phyloP scores from a whole-genome alignment of 2,113 vertebrate genomes.

The Ammospiza nelsoni region DNA sequence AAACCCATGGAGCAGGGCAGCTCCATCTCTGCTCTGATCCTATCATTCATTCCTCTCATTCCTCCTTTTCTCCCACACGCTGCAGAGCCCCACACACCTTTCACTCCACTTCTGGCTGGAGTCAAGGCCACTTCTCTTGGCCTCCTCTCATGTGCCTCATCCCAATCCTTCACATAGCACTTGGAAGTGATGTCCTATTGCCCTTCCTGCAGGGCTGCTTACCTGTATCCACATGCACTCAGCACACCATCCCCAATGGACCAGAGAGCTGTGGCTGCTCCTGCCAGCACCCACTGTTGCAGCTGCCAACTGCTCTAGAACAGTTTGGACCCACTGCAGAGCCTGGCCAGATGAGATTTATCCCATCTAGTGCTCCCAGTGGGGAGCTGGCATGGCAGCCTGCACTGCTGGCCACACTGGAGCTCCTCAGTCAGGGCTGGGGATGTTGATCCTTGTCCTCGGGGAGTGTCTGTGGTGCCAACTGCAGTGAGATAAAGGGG shows the following conservation, averaged over 20 bases:
- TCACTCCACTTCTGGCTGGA: background rate
- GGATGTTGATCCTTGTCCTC: background rate
- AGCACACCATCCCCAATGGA: background rate
- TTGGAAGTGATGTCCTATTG: background rate
- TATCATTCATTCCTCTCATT: background rate
- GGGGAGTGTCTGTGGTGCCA: fast-evolving
- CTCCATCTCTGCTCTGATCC: background rate
- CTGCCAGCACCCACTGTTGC: background rate
- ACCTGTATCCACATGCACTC: background rate
- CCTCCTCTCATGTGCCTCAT: background rate
- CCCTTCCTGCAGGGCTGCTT: background rate
- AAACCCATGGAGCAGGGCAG: background rate
- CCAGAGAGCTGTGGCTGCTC: background rate
- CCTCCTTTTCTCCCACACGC: background rate
- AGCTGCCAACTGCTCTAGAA: background rate
- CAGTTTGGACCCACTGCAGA: background rate
- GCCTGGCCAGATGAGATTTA: background rate
- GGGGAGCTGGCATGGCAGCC: background rate
- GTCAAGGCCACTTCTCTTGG: background rate
- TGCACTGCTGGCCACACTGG: background rate
- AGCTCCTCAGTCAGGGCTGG: background rate
- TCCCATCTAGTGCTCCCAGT: fast-evolving
- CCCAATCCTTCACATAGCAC: background rate
- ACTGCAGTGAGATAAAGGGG: background rate
- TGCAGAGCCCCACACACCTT: fast-evolving